Evolutionary conservation across 1,140 invertebrate genomes (phyloP).

Genomic region (Meloidogyne floridensis): DNA sequence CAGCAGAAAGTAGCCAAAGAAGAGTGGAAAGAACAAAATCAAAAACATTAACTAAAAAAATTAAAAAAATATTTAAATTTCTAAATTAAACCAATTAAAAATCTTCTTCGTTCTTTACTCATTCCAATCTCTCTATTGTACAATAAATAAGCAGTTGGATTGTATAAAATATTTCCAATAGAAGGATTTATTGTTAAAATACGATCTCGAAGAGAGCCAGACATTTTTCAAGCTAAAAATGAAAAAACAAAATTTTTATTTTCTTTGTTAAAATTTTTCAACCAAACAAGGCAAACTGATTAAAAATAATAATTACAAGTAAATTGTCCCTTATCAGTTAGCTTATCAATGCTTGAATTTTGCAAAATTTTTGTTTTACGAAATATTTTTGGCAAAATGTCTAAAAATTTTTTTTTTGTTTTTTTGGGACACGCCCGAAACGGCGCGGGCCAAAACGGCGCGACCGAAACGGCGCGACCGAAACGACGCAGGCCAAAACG

Average conservation of each 20-base stretch:
- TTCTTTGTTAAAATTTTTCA: no score
- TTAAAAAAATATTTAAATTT: background rate
- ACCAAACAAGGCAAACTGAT: background rate
- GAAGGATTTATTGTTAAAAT: background rate
- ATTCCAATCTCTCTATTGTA: conserved; percentile 27
- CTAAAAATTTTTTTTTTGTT: no score
- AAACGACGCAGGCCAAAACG: no score
- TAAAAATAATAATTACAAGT: background rate
- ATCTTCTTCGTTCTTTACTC: conserved; percentile 46
- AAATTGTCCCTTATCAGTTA: no score
- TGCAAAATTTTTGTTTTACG: no score
- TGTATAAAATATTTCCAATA: conserved; percentile 13
- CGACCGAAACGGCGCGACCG: no score
- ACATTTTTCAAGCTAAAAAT: background rate
- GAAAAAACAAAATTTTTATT: no score
- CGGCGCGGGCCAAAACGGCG: no score
- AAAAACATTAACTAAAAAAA: conserved; percentile 23
- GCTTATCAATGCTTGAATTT: no score
- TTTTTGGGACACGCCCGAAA: no score
- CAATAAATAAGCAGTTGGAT: conserved; percentile 26
- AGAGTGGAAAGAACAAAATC: conserved; percentile 20
- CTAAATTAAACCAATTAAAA: no score
- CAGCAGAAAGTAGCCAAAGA: conserved; percentile 27
- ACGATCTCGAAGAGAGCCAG: conserved; percentile 7
- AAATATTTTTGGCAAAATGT: no score